Conservation (phyloP, 2,113 vertebrate species). For the Microcebus lehilahytsara region DNA sequence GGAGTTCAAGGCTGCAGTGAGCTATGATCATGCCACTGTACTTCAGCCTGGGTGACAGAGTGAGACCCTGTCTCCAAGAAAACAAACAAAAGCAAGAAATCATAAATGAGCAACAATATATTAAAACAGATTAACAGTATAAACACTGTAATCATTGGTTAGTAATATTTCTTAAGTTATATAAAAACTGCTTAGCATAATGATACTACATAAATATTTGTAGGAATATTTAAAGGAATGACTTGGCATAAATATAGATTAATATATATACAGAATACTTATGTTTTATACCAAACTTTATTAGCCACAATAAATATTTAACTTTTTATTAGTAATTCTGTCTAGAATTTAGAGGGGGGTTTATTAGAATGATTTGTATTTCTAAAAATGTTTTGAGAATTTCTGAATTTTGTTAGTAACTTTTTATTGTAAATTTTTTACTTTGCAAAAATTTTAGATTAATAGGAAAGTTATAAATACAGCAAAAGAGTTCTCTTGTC, state of each 20-base stretch:
- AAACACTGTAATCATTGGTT: background rate
- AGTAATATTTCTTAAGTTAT: background rate
- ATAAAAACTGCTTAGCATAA: background rate
- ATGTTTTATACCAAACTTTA: background rate
- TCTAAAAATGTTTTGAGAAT: constrained; percentile 20
- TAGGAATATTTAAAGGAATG: background rate
- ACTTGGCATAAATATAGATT: background rate
- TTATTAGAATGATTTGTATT: background rate
- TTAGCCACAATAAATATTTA: background rate
- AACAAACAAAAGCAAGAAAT: too few relatives aligned
- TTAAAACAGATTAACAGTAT: background rate
- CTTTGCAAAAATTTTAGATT: background rate
- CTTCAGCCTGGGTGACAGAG: too few relatives aligned
- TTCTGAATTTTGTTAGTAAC: constrained; percentile 27
- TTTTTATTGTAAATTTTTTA: background rate
- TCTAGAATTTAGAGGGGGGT: background rate
- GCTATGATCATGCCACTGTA: too few relatives aligned
- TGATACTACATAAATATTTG: constrained; percentile 4
- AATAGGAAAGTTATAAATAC: background rate
- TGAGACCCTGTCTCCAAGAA: too few relatives aligned
- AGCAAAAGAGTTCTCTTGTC: background rate
- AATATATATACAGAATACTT: background rate
- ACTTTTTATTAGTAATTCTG: background rate
- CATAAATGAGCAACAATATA: constrained; percentile 4
- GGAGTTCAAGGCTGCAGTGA: too few relatives aligned